phyloP scores from a whole-genome alignment of 2,797 vertebrate genomes.

The Hippopotamyrus pictus region DNA sequence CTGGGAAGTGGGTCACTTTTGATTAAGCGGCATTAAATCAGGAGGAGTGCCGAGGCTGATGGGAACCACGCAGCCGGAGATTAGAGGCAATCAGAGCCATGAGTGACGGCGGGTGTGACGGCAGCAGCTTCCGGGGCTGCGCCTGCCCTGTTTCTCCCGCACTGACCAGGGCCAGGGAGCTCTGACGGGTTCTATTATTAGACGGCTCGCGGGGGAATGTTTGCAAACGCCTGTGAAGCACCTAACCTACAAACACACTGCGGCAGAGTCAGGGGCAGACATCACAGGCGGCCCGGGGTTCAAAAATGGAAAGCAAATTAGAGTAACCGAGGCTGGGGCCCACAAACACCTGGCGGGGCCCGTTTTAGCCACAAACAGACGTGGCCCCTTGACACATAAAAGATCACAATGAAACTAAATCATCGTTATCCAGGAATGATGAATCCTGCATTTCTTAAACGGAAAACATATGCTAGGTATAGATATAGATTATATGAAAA shows the following conservation, averaged over 20 bases:
- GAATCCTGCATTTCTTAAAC: background rate
- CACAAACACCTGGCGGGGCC: background rate
- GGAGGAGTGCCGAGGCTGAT: conserved; percentile 32
- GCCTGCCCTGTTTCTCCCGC: conserved; percentile 5
- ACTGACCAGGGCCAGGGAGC: conserved; percentile 32
- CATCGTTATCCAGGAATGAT: background rate
- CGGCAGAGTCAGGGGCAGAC: background rate
- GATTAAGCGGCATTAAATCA: conserved; percentile 55
- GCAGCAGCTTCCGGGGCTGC: conserved; percentile 41
- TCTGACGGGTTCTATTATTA: conserved; percentile 44
- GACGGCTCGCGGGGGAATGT: conserved; percentile 19
- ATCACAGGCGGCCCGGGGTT: background rate
- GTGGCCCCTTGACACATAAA: background rate
- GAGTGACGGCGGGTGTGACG: conserved; percentile 47
- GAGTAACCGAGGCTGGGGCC: background rate
- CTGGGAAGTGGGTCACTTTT: conserved; percentile 63
- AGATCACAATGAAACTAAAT: background rate
- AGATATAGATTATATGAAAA: background rate
- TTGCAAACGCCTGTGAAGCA: conserved; percentile 22
- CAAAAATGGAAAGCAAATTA: background rate
- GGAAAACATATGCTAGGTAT: background rate
- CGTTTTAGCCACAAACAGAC: background rate
- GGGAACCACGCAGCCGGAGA: conserved; percentile 23
- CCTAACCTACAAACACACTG: conserved; percentile 40
- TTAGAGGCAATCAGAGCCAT: conserved; percentile 38